These are phyloP conservation scores for Drosophila trapezifrons DNA, from an alignment of 1,140 invertebrate species.

Conservation along the genomic window DNA sequence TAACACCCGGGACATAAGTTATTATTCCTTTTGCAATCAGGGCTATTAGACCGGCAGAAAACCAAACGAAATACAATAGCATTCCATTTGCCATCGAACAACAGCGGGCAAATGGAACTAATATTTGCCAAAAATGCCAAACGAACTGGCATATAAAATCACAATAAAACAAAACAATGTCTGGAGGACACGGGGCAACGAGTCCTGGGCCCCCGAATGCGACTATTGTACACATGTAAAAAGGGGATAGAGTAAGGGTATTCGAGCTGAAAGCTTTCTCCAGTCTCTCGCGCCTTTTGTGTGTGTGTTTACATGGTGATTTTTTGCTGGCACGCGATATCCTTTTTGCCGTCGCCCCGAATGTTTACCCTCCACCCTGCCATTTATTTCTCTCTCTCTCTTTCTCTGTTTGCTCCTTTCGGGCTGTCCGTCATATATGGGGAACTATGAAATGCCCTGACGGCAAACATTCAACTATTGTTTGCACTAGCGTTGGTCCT, in stretches of 20 bases:
- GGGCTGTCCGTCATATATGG: constrained; percentile 39
- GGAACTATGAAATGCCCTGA: constrained; percentile 56
- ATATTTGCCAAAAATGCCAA: constrained; percentile 73
- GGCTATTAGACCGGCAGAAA: constrained; percentile 43
- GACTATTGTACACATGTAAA: constrained; percentile 33
- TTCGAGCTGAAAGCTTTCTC: constrained; percentile 64
- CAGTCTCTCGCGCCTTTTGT: constrained; percentile 23
- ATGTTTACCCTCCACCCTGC: constrained; percentile 51
- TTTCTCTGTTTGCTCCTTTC: constrained; percentile 1
- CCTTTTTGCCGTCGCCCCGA: constrained; percentile 38
- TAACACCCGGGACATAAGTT: not conserved
- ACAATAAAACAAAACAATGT: constrained; percentile 72
- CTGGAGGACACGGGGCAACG: constrained; percentile 2
- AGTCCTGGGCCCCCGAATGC: constrained; percentile 23
- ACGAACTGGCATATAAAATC: constrained; percentile 68
- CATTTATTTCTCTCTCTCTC: constrained; percentile 11
- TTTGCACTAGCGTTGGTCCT: constrained; percentile 53
- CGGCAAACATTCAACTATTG: constrained; percentile 60
- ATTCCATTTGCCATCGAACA: constrained; percentile 55
- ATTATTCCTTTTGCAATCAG: not conserved
- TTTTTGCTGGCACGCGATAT: constrained; percentile 75
- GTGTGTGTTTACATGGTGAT: constrained; percentile 65
- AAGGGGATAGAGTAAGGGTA: too few species aligned
- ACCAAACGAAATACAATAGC: constrained; percentile 45
- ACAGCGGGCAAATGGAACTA: constrained; percentile 52